Conservation (phyloP, 2,797 vertebrate species). For the Kryptolebias ocellatus region DNA sequence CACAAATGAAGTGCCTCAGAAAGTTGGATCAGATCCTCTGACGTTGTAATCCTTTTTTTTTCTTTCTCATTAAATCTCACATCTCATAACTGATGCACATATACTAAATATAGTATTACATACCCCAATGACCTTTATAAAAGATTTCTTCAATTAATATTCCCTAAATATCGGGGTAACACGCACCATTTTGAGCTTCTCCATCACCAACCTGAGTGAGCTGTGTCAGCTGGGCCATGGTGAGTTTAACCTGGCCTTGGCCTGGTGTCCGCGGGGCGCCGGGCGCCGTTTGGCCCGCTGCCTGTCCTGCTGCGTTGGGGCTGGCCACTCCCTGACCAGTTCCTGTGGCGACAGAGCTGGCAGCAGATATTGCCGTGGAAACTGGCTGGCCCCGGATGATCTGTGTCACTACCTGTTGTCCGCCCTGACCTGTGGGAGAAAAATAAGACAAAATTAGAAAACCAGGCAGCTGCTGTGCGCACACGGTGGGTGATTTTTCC, state of each 20-base stretch:
- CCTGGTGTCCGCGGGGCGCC: slow-evolving; percentile 86
- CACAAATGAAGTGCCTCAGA: slow-evolving; percentile 6
- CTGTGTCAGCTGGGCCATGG: slow-evolving; percentile 93
- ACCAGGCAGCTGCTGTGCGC: not conserved
- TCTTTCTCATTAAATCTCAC: not conserved
- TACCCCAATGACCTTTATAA: too few species aligned
- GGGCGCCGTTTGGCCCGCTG: slow-evolving; percentile 71
- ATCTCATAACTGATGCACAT: not conserved
- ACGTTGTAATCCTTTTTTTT: not conserved
- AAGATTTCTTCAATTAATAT: too few species aligned
- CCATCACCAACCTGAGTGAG: slow-evolving; percentile 88
- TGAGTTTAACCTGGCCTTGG: slow-evolving; percentile 95
- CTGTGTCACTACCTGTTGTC: slow-evolving; percentile 94
- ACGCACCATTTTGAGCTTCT: slow-evolving; percentile 42
- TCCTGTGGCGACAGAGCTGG: slow-evolving; percentile 81
- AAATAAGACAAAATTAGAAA: not conserved
- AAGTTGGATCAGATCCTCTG: not conserved
- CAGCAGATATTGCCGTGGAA: slow-evolving; percentile 87
- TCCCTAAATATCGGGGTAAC: not conserved
- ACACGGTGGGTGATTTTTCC: not conserved
- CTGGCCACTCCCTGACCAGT: slow-evolving; percentile 81
- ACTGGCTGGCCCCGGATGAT: slow-evolving; percentile 94
- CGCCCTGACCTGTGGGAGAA: slow-evolving; percentile 80
- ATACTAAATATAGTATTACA: not conserved
- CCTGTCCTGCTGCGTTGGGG: slow-evolving; percentile 69